phyloP scores from a whole-genome alignment of 2,797 vertebrate genomes.

The Distichodus sexfasciatus region DNA sequence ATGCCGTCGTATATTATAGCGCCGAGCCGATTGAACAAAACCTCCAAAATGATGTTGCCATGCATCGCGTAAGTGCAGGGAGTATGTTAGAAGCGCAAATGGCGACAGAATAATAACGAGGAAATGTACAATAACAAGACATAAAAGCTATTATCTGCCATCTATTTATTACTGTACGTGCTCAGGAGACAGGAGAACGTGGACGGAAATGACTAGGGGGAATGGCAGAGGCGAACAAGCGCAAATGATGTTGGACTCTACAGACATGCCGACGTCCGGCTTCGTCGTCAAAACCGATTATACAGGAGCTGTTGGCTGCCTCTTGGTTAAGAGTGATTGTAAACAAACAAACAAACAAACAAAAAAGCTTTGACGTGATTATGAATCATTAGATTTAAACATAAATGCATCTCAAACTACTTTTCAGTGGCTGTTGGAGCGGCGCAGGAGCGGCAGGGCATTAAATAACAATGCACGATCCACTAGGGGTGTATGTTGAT shows the following conservation, averaged over 20 bases:
- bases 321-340: no score
- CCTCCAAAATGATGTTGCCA: constrained; percentile 45
- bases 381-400: no score
- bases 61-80: constrained; percentile 49
- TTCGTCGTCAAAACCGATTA: no score
- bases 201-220: neutral
- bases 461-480: no score
- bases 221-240: neutral
- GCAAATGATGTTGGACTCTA: no score
- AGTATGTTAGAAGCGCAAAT: constrained; percentile 37
- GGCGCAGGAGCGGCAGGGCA: no score
- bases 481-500: no score
- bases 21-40: constrained; percentile 52
- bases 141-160: constrained; percentile 30
- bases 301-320: no score
- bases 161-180: constrained; percentile 19
- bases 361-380: no score
- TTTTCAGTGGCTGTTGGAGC: no score
- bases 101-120: constrained; percentile 35
- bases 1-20: constrained; percentile 56
- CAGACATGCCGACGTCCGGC: no score
- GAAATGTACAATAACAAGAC: constrained; percentile 43
- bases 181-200: neutral
- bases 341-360: neutral
- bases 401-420: no score